Evolutionary conservation across 2,888 invertebrate genomes (phyloP).

Genomic region (Eupithecia vulgata): DNA sequence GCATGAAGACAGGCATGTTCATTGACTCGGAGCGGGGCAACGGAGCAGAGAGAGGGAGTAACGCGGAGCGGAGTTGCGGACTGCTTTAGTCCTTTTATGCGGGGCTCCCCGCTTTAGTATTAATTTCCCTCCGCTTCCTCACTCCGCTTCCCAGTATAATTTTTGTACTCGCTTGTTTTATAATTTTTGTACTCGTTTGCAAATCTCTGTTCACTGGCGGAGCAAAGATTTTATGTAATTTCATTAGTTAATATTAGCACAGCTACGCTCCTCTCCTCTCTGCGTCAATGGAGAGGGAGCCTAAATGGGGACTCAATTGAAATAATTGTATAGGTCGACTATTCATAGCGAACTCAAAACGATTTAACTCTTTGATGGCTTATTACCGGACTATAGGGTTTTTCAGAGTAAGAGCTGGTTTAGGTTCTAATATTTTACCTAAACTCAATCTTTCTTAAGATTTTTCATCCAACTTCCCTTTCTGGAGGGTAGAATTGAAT

Average conservation of each 20-base stretch:
- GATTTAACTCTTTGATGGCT: neutral
- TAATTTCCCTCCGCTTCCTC: too few relatives aligned
- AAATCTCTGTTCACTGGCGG: too few relatives aligned
- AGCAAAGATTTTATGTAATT: too few relatives aligned
- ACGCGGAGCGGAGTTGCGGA: neutral
- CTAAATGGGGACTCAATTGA: neutral
- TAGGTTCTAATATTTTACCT: neutral
- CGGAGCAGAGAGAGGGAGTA: neutral
- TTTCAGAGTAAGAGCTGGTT: neutral
- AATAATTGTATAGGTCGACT: neutral
- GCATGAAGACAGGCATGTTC: too few relatives aligned
- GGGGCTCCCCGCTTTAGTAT: too few relatives aligned
- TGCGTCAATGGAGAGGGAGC: too few relatives aligned
- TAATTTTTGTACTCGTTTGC: neutral
- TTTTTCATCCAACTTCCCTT: neutral
- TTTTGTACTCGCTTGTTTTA: too few relatives aligned
- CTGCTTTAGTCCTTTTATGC: too few relatives aligned
- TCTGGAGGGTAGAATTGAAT: neutral
- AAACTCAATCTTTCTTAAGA: neutral
- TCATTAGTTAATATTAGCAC: too few relatives aligned
- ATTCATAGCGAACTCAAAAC: neutral
- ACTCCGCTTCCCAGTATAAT: too few relatives aligned
- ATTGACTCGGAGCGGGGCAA: neutral
- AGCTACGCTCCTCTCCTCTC: neutral
- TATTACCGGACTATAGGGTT: neutral